phyloP scores from a whole-genome alignment of 2,113 vertebrate genomes.

The Thymallus thymallus region DNA sequence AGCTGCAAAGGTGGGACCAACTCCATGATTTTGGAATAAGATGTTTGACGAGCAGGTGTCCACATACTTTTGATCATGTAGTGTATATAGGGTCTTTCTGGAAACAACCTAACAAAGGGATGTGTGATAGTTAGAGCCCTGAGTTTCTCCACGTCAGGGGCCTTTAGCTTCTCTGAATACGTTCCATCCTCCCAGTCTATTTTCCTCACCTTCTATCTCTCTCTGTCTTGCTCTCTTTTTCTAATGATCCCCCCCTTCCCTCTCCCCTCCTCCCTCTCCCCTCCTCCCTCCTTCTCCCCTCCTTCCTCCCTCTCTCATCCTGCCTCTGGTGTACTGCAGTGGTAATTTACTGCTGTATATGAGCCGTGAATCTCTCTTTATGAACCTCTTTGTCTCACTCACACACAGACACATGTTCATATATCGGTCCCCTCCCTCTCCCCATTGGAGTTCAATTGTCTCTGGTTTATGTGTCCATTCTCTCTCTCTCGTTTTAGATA shows the following conservation, averaged over 20 bases:
- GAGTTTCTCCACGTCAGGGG: no score
- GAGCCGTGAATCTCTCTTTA: no score
- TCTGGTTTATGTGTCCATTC: background rate
- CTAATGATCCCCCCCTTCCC: background rate
- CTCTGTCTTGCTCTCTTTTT: slow-evolving; percentile 10
- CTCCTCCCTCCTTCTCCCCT: background rate
- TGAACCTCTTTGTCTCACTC: background rate
- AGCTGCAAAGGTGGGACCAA: no score
- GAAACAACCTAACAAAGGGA: no score
- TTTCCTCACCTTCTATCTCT: slow-evolving; percentile 15
- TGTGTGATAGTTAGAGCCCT: no score
- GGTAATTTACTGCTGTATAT: no score
- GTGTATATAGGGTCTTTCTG: no score
- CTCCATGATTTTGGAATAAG: no score
- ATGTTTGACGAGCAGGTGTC: no score
- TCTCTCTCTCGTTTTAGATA: background rate
- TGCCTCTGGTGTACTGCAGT: background rate
- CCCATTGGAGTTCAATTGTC: background rate
- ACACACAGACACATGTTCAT: no score
- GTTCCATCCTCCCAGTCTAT: slow-evolving; percentile 4
- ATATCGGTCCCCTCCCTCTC: no score
- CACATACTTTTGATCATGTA: no score
- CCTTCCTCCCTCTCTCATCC: background rate
- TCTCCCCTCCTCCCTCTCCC: background rate
- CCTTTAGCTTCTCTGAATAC: slow-evolving; percentile 4